phyloP scores from a whole-genome alignment of 2,113 vertebrate genomes.

The Uria aalge region DNA sequence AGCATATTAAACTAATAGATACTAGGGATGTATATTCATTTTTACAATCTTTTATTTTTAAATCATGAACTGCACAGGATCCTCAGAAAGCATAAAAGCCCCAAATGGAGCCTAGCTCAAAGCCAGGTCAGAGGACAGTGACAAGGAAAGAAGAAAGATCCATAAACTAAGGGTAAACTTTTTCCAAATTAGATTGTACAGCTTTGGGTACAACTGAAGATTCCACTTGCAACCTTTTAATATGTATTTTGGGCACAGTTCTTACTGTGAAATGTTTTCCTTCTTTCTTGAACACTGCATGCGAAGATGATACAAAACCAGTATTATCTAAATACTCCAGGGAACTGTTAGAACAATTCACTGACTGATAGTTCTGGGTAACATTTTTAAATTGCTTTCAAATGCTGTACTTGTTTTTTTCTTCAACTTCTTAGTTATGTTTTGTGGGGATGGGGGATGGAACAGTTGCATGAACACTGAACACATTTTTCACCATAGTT shows the following conservation, averaged over 20 bases:
- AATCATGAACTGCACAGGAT: conserved; percentile 72
- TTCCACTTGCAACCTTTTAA: background rate
- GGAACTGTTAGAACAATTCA: background rate
- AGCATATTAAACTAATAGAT: background rate
- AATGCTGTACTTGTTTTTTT: background rate
- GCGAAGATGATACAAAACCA: background rate
- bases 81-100: conserved; percentile 70
- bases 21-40: background rate
- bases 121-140: conserved; percentile 73
- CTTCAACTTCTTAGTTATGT: background rate
- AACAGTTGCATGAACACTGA: background rate
- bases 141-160: conserved; percentile 73
- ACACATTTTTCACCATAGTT: background rate
- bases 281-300: background rate
- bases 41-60: background rate
- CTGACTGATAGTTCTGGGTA: background rate
- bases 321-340: background rate
- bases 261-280: background rate
- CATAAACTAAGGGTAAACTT: conserved; percentile 64
- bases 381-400: background rate
- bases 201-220: background rate
- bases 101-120: conserved; percentile 77
- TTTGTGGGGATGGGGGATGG: background rate
- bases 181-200: background rate
- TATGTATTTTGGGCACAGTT: background rate